These are phyloP conservation scores for Pristionchus arcanus DNA, from an alignment of 2,888 invertebrate genomes.

Conservation along the genomic window DNA sequence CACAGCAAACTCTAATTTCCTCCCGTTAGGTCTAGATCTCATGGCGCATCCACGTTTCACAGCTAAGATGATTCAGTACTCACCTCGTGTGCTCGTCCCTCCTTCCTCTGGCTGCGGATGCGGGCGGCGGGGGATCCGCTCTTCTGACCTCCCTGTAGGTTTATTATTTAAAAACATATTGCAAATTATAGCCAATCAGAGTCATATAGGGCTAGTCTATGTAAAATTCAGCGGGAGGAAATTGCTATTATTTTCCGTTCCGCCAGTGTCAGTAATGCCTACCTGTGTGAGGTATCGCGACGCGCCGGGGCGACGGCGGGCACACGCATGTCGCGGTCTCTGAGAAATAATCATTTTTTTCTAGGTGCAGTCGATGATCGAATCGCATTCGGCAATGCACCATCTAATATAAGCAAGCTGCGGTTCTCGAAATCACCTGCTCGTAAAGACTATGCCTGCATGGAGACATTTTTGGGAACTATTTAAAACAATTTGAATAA, in stretches of 20 bases:
- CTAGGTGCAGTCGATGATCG: no score
- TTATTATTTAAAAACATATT: no score
- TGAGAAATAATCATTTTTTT: no score
- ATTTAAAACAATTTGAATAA: no score
- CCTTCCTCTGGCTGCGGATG: background rate
- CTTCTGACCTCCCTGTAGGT: background rate
- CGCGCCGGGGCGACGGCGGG: slow-evolving; percentile 8
- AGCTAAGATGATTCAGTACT: background rate
- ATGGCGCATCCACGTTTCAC: no score
- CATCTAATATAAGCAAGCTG: background rate
- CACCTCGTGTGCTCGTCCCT: background rate
- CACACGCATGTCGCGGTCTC: slow-evolving; percentile 37
- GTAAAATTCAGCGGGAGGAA: no score
- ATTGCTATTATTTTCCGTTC: background rate
- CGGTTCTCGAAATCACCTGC: background rate
- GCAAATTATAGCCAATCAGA: no score
- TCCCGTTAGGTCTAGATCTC: no score
- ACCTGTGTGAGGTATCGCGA: background rate
- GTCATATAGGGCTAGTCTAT: no score
- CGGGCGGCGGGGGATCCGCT: background rate
- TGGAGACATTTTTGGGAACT: background rate
- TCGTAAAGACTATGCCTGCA: background rate
- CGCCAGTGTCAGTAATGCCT: background rate
- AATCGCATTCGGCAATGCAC: no score
- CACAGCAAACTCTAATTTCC: no score